Percentiles rank a stretch among this genome's conserved stretches.
Conservation (phyloP, 2,797 vertebrate genomes). For the Danio aesculapii region DNA sequence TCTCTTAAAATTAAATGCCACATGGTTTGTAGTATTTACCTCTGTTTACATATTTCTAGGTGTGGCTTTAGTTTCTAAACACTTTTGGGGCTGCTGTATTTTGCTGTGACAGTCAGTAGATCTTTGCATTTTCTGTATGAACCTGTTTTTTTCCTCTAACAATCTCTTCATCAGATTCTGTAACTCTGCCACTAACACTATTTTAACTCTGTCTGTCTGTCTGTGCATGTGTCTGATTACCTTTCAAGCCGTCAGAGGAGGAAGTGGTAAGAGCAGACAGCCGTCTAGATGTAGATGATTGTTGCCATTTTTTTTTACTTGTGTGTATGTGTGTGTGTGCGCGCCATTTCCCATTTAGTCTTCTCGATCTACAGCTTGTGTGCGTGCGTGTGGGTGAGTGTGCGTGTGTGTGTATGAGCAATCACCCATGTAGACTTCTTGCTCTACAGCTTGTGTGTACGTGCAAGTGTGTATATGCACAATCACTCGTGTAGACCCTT, state of each 20-base stretch:
- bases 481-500: too few relatives aligned
- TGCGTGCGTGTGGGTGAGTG: not conserved
- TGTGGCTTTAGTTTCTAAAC: not conserved
- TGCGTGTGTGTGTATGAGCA: too few relatives aligned
- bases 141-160: conserved; percentile 39
- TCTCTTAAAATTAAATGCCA: too few relatives aligned
- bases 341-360: not conserved
- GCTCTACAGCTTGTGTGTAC: too few relatives aligned
- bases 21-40: too few relatives aligned
- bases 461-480: too few relatives aligned
- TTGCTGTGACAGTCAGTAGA: not conserved
- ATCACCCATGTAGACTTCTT: too few relatives aligned
- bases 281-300: conserved; percentile 50
- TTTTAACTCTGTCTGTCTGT: conserved; percentile 73
- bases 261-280: conserved; percentile 93
- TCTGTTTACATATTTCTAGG: not conserved
- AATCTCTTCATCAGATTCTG: conserved; percentile 56
- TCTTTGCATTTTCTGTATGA: conserved; percentile 37
- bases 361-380: not conserved
- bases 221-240: conserved; percentile 72
- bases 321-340: not conserved
- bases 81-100: not conserved
- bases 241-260: conserved; percentile 94
- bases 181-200: conserved; percentile 81
- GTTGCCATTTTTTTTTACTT: not conserved